Evolutionary conservation across 2,888 invertebrate genomes (phyloP), one percentile per base, ranked within the genome.

Genomic region (Ryuthela nishihirai): DNA sequence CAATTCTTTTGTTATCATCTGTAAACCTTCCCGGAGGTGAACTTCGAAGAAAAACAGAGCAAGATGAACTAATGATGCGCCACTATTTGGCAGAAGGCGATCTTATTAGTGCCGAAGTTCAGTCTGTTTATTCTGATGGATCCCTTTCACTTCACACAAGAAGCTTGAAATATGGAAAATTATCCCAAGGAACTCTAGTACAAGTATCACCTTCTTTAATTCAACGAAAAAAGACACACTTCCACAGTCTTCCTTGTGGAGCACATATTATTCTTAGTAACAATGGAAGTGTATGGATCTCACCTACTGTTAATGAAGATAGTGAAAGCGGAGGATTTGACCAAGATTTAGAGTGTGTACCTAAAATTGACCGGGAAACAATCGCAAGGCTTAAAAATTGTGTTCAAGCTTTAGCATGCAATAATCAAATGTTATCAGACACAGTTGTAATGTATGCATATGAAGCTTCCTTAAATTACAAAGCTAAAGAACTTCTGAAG

Each of bases 41-140:
- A 80, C 76, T 97, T 85, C 81, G 97, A 63, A 79, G 94, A 49
- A 81, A 94, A 71, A 92, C 89, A 3, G 88, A 85, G 4, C 95
- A 99, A 78, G 99, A 99, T 79, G 98, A 99, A 74, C 87, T 94
- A 72, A 88, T 90, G 81, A 99, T 99, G 99, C 80, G 98, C 49
- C 85, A 88, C 65, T 94, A 93, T 74, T 77, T 97, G 42, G 85
- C 87, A 73, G 94, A 95, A 76, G 94, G 94, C 17, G 99, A 99
- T 76, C 79, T 99, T 1, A 91, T 99, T 60, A 94, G 94, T 76
- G 98, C 97, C 4, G 97, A 99, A 79, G 97, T 99, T 0, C 95
- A 98, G 72, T 90, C 85, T 72, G 83, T 94, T 4, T 90, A 85
- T 72, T 82, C 85, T 46, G 98, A 99, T 77, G 95, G 98, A 1